A percentile compares a stretch with the other conserved stretches of the same genome.
These are phyloP conservation scores for Amazona guildingii DNA, from an alignment of 2,113 vertebrate genomes.

Conservation along the genomic window DNA sequence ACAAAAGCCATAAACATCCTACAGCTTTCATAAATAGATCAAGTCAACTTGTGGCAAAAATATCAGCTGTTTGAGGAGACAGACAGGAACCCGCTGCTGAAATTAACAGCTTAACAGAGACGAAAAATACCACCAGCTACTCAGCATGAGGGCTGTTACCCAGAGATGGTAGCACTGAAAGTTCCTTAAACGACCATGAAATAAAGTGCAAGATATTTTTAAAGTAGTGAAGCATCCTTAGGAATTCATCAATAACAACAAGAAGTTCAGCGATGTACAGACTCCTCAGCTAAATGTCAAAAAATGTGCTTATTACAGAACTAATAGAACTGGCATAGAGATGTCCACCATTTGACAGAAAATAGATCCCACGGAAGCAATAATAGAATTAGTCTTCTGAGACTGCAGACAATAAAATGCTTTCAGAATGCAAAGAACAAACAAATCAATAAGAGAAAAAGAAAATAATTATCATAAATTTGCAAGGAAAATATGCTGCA, in stretches of 20 bases:
- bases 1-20: neutral
- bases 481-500: neutral
- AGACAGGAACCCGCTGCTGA: neutral
- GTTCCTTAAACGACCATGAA: neutral
- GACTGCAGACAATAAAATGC: neutral
- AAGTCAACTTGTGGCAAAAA: neutral
- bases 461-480: neutral
- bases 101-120: neutral
- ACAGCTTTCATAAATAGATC: neutral
- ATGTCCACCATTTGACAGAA: neutral
- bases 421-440: neutral
- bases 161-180: neutral
- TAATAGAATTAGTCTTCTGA: neutral
- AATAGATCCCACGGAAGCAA: neutral
- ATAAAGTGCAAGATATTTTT: neutral
- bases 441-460: neutral
- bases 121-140: neutral
- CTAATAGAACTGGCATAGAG: neutral
- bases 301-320: neutral
- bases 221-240: neutral
- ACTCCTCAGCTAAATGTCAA: neutral
- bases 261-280: neutral
- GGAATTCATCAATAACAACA: neutral
- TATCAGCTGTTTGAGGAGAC: neutral
- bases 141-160: neutral